Conservation (phyloP, 2,113 vertebrate genomes). For the Cyanistes caeruleus region DNA sequence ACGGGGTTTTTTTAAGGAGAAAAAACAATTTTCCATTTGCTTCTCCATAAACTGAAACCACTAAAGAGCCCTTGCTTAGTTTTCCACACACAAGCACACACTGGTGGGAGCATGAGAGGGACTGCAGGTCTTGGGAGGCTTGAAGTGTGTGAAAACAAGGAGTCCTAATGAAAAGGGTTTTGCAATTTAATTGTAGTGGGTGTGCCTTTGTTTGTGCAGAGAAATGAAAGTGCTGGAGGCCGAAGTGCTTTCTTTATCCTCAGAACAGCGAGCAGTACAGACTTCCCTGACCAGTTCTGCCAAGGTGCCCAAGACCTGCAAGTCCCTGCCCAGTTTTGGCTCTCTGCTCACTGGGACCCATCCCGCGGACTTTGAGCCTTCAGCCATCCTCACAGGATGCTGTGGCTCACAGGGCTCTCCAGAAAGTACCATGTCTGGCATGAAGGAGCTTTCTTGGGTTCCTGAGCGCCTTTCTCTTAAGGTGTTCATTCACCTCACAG, state of each 20-base stretch:
- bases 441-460: not conserved
- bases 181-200: slow-evolving; percentile 51
- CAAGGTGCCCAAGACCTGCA: not conserved
- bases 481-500: not conserved
- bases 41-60: not conserved
- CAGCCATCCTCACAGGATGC: not conserved
- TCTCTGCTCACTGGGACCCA: not conserved
- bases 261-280: not conserved
- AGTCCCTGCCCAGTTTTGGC: not conserved
- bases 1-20: not conserved
- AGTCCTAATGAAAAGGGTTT: slow-evolving; percentile 29
- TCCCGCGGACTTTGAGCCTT: not conserved
- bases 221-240: slow-evolving; percentile 47
- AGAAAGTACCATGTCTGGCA: not conserved
- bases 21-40: not conserved
- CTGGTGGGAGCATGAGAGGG: not conserved
- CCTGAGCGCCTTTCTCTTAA: not conserved
- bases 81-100: not conserved
- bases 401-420: not conserved
- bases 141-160: slow-evolving; percentile 14
- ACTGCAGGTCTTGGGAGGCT: not conserved
- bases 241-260: slow-evolving; percentile 16
- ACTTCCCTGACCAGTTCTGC: slow-evolving; percentile 35
- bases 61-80: not conserved
- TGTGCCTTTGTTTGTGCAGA: slow-evolving; percentile 45